These are phyloP conservation scores for Clarias pachynema DNA, from an alignment of 2,797 vertebrate genomes.

Conservation along the genomic window DNA sequence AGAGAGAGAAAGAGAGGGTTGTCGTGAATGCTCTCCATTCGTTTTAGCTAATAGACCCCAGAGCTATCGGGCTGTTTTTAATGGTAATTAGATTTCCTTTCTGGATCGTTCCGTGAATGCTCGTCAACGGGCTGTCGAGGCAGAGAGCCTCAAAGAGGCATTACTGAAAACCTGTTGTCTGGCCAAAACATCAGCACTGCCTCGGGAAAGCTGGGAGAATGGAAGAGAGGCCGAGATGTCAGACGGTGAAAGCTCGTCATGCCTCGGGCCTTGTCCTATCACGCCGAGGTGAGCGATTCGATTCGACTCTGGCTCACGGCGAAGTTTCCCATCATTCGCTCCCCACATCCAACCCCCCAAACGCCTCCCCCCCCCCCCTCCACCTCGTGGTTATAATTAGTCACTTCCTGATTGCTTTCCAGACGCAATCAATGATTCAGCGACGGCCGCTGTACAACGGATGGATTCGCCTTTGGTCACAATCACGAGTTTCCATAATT, in stretches of 20 bases:
- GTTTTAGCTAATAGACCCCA: constrained; percentile 66
- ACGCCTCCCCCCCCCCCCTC: not conserved
- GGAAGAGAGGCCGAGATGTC: constrained; percentile 37
- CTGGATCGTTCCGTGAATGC: constrained; percentile 61
- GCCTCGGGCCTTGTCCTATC: constrained; percentile 34
- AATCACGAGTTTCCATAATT: constrained; percentile 42
- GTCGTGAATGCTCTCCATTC: constrained; percentile 57
- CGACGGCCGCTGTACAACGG: not conserved
- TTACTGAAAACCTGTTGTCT: constrained; percentile 62
- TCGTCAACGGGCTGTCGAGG: constrained; percentile 70
- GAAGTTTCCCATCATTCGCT: constrained; percentile 19
- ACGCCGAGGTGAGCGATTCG: not conserved
- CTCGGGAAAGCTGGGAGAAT: constrained; percentile 36
- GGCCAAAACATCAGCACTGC: constrained; percentile 46
- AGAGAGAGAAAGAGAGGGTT: constrained; percentile 24
- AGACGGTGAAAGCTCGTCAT: not conserved
- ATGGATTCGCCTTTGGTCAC: constrained; percentile 47
- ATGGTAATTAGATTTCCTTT: constrained; percentile 71
- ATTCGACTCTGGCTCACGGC: constrained; percentile 4
- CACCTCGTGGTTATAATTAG: constrained; percentile 29
- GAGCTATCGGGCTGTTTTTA: constrained; percentile 64
- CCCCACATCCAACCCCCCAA: too few species aligned
- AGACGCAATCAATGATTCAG: constrained; percentile 43
- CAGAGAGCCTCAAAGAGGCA: constrained; percentile 64
- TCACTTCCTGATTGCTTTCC: constrained; percentile 49